Evolutionary conservation across 2,888 invertebrate species (phyloP).

Genomic region (Drosophila stalkeri): DNA sequence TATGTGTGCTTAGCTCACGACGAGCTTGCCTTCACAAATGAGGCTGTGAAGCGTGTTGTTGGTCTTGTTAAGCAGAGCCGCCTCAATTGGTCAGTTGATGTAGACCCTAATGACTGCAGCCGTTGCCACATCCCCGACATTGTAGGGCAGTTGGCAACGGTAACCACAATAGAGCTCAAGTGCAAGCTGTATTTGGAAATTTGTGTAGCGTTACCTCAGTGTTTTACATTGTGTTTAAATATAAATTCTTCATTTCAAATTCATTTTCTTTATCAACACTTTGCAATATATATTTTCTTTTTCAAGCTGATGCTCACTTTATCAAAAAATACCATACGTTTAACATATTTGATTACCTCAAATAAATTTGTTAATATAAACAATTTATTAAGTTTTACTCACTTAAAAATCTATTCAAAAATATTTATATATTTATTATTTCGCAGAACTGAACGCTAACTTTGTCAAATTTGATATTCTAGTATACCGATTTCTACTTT

Average conservation of each 20-base stretch:
- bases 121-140: conserved; percentile 10
- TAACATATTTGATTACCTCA: no score
- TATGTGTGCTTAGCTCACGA: conserved; percentile 14
- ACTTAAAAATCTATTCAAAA: not conserved
- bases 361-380: no score
- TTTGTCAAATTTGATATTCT: not conserved
- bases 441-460: not conserved
- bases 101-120: conserved; percentile 31
- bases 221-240: not conserved
- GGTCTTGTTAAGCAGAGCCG: conserved; percentile 12
- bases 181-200: not conserved
- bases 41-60: not conserved
- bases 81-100: conserved; percentile 25
- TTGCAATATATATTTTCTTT: no score
- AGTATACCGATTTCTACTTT: no score
- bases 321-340: no score
- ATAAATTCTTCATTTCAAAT: not conserved
- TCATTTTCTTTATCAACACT: no score
- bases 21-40: conserved; percentile 15
- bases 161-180: conserved; percentile 23
- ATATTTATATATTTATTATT: not conserved
- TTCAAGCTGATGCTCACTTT: no score
- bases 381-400: not conserved
- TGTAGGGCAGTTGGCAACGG: conserved; percentile 23
- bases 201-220: no score